phyloP scores from a whole-genome alignment of 2,113 vertebrate genomes.

The Eidolon helvum region DNA sequence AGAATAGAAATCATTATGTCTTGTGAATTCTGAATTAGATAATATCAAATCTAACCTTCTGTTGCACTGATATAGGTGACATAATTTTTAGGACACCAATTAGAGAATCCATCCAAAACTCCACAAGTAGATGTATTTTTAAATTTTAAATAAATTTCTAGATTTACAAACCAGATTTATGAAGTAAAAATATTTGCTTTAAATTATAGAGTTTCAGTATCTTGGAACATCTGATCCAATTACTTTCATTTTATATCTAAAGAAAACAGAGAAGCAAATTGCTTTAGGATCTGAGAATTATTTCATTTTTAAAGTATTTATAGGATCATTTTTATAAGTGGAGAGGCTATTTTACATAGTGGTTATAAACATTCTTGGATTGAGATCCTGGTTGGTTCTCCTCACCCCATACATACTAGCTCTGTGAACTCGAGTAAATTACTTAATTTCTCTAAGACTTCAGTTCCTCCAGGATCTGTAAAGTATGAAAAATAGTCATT shows the following conservation, averaged over 20 bases:
- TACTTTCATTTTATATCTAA: not conserved
- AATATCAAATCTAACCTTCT: not conserved
- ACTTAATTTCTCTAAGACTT: not conserved
- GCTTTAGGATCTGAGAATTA: not conserved
- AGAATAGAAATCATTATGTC: not conserved
- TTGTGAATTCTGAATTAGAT: slow-evolving; percentile 9
- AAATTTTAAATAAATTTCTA: not conserved
- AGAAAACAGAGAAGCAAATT: not conserved
- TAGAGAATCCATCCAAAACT: not conserved
- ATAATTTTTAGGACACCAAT: not conserved
- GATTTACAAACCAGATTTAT: not conserved
- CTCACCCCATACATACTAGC: too few relatives aligned
- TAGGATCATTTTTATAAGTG: not conserved
- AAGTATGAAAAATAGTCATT: not conserved
- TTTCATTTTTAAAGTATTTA: not conserved
- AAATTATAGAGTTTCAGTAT: not conserved
- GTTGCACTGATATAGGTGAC: not conserved
- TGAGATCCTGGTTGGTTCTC: not conserved
- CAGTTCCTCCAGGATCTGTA: not conserved
- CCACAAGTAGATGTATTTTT: not conserved
- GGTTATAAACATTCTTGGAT: not conserved
- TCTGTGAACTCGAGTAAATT: not conserved
- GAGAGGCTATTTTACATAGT: not conserved
- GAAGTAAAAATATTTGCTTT: not conserved
- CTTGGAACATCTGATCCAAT: not conserved